Conservation (phyloP, 1,140 invertebrate species). For the Drosophila virilis region DNA sequence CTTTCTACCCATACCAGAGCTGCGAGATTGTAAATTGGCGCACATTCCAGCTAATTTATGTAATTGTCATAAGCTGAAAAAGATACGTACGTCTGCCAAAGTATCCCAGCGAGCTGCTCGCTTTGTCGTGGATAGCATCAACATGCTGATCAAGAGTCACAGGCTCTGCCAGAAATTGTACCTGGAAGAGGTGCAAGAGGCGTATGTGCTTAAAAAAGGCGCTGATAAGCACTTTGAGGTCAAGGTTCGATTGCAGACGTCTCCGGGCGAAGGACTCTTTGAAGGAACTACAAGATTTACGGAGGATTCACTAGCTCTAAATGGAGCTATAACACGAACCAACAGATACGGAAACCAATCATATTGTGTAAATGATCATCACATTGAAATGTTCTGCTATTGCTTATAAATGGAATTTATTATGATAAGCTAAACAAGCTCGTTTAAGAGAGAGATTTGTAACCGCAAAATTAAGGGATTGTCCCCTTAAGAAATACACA, state of each 20-base stretch:
- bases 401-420: slow-evolving; percentile 57
- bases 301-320: neutral
- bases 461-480: too few relatives aligned
- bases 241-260: slow-evolving; percentile 30
- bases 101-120: slow-evolving; percentile 21
- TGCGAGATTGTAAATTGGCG: slow-evolving; percentile 89
- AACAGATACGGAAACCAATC: slow-evolving; percentile 49
- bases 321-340: slow-evolving; percentile 32
- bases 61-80: slow-evolving; percentile 19
- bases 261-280: slow-evolving; percentile 35
- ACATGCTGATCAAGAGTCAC: slow-evolving; percentile 19
- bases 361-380: slow-evolving; percentile 35
- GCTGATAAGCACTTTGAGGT: slow-evolving; percentile 18
- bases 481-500: too few relatives aligned
- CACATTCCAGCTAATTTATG: slow-evolving; percentile 40
- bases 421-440: too few relatives aligned
- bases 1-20: slow-evolving; percentile 88
- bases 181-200: slow-evolving; percentile 84
- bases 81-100: neutral
- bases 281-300: slow-evolving; percentile 32
- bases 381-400: slow-evolving; percentile 54
- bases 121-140: slow-evolving; percentile 40
- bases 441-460: too few relatives aligned
- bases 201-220: slow-evolving; percentile 54
- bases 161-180: slow-evolving; percentile 23